These are phyloP conservation scores for Schmidtea mediterranea DNA, from an alignment of 1,140 invertebrate genomes.

Conservation along the genomic window DNA sequence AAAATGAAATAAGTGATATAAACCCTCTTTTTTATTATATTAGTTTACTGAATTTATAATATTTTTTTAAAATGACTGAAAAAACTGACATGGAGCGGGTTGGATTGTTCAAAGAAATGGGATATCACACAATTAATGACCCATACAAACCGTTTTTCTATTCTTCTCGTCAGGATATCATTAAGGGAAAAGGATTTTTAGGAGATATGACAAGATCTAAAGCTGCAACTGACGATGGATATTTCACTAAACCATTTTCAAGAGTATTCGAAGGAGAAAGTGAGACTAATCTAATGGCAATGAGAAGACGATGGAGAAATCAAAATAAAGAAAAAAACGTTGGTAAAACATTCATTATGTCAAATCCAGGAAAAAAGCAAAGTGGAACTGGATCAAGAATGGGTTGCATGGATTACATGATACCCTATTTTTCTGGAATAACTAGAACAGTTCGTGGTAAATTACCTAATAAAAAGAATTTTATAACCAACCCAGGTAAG, in stretches of 20 bases:
- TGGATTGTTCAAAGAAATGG: conserved; percentile 9
- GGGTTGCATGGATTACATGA: background rate
- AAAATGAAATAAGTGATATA: no score
- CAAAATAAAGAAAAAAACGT: conserved; percentile 1
- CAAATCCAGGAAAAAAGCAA: conserved; percentile 5
- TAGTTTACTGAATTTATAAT: no score
- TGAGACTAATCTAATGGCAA: background rate
- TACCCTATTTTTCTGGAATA: no score
- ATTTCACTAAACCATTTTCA: conserved; percentile 8
- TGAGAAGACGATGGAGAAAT: conserved; percentile 4
- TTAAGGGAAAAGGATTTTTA: conserved; percentile 7
- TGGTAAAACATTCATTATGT: conserved; percentile 2
- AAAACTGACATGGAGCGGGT: conserved; percentile 9
- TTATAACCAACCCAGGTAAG: conserved; percentile 9
- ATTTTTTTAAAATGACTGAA: no score
- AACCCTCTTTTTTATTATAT: no score
- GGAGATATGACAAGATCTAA: conserved; percentile 1
- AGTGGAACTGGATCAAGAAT: background rate
- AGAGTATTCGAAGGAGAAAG: conserved; percentile 7
- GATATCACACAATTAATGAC: conserved; percentile 8
- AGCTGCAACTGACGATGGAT: conserved; percentile 5
- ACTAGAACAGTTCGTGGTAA: no score
- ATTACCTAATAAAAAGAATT: conserved; percentile 6
- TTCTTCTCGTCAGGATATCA: conserved; percentile 3
- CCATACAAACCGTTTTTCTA: conserved; percentile 7